Evolutionary conservation across 2,113 vertebrate genomes (phyloP).

Genomic region (Choloepus hoffmanni): DNA sequence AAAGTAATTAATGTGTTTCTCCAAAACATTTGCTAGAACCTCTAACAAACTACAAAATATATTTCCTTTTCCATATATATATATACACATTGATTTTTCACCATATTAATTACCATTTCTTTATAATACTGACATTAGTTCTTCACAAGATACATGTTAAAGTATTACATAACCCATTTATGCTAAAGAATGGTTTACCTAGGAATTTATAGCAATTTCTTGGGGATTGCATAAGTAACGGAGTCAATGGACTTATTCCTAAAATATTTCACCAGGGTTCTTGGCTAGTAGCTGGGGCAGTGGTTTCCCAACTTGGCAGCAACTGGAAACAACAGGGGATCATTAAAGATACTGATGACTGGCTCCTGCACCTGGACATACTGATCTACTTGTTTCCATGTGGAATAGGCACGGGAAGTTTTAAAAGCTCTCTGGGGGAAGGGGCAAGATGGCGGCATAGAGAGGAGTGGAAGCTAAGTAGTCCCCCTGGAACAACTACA

Average conservation of each 20-base stretch:
- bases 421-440: too few species aligned
- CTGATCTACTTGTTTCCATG: background rate
- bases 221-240: background rate
- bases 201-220: background rate
- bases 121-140: background rate
- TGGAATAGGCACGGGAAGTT: too few species aligned
- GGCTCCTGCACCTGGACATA: background rate
- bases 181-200: background rate
- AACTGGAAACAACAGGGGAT: background rate
- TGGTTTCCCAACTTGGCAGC: background rate
- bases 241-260: background rate
- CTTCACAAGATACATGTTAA: conserved; percentile 3
- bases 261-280: background rate
- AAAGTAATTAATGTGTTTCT: background rate
- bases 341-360: background rate
- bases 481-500: too few species aligned
- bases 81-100: background rate
- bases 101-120: background rate
- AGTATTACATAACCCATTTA: background rate
- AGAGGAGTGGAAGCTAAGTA: too few species aligned
- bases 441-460: too few species aligned
- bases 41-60: conserved; percentile 18
- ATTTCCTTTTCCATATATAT: background rate
- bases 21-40: background rate
- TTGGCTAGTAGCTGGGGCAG: background rate